These are phyloP conservation scores for Paratrypauchen microcephalus DNA, from an alignment of 2,797 vertebrate genomes.

Conservation along the genomic window DNA sequence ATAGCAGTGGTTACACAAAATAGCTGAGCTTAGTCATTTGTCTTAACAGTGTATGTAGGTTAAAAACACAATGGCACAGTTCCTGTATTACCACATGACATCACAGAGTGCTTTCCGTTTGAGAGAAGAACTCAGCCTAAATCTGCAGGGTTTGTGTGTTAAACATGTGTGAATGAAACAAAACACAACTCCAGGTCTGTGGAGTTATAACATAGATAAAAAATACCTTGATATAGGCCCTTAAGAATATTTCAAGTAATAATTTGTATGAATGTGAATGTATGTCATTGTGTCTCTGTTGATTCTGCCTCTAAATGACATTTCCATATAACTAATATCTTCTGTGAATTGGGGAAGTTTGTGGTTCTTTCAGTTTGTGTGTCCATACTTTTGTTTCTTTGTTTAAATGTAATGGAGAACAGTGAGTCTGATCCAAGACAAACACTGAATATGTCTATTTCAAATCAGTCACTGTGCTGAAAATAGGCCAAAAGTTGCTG, in stretches of 20 bases:
- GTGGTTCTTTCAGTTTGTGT: slow-evolving; percentile 19
- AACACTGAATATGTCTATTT: slow-evolving; percentile 32
- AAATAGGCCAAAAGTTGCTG: slow-evolving; percentile 14
- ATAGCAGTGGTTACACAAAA: no score
- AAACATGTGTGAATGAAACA: no score
- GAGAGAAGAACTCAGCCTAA: no score
- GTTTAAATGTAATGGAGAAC: slow-evolving; percentile 30
- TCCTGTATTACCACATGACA: no score
- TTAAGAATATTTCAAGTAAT: not conserved
- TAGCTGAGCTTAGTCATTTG: no score
- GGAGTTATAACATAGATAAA: no score
- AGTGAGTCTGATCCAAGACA: slow-evolving; percentile 33
- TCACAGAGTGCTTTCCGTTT: no score
- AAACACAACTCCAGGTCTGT: no score
- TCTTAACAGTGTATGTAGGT: no score
- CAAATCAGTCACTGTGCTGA: slow-evolving; percentile 9
- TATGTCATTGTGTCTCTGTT: slow-evolving; percentile 19
- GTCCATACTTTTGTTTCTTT: slow-evolving; percentile 32
- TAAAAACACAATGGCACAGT: no score
- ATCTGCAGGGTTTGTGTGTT: no score
- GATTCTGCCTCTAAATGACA: slow-evolving; percentile 21
- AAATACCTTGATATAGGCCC: no score
- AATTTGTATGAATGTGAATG: slow-evolving; percentile 9
- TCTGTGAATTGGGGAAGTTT: slow-evolving; percentile 3
- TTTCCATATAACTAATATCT: slow-evolving; percentile 28